Evolutionary conservation across 2,797 vertebrate genomes (phyloP).

Genomic region (Poecile montanus): DNA sequence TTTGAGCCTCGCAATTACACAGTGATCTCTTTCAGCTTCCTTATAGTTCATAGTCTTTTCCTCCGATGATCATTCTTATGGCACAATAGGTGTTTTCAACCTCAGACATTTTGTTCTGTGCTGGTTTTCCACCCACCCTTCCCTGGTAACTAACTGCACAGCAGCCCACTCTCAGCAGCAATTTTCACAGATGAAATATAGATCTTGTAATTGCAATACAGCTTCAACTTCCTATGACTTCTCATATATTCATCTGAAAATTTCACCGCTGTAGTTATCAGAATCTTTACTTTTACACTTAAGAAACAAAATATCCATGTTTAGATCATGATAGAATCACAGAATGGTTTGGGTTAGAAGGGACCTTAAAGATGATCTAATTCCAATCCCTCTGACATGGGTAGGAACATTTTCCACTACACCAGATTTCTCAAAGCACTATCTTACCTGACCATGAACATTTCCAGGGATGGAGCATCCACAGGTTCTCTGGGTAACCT

Average conservation of each 20-base stretch:
- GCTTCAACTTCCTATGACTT: neutral
- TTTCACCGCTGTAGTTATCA: neutral
- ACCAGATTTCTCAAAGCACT: neutral
- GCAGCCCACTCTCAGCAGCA: neutral
- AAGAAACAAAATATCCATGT: neutral
- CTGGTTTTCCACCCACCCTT: neutral
- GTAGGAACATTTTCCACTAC: neutral
- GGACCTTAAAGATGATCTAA: neutral
- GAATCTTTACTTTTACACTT: neutral
- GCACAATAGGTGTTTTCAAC: neutral
- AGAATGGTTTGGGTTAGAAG: neutral
- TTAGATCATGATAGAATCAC: neutral
- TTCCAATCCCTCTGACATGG: neutral
- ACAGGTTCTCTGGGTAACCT: neutral
- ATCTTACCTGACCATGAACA: neutral
- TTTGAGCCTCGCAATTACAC: neutral
- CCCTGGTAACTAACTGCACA: neutral
- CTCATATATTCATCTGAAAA: neutral
- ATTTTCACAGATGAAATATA: constrained; percentile 7
- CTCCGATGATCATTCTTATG: neutral
- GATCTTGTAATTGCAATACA: neutral
- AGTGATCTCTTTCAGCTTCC: neutral
- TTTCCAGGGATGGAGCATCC: neutral
- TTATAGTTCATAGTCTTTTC: neutral
- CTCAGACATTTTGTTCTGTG: neutral